Percentiles rank a stretch among this genome's conserved stretches.
Conservation (phyloP, 2,888 invertebrate genomes). For the Trichopria drosophilae region DNA sequence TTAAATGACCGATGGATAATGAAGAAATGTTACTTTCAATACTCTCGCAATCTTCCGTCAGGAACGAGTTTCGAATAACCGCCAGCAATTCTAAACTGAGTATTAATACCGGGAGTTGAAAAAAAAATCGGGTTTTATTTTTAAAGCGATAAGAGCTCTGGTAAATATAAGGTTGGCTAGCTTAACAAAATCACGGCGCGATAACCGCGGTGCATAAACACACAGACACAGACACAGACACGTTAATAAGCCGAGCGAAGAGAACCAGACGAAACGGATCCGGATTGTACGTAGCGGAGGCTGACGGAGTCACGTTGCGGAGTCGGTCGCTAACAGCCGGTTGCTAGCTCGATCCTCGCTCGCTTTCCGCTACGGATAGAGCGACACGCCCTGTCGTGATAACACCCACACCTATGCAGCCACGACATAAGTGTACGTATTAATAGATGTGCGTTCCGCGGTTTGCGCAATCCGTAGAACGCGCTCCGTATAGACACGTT, state of each 20-base stretch:
- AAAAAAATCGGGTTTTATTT: too few species aligned
- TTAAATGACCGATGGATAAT: too few species aligned
- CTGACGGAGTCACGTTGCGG: conserved; percentile 31
- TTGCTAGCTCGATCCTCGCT: conserved; percentile 37
- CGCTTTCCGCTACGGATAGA: conserved; percentile 47
- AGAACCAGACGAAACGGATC: conserved; percentile 42
- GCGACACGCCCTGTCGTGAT: conserved; percentile 58
- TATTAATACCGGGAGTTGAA: too few species aligned
- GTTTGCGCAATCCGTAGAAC: conserved; percentile 45
- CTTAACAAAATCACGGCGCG: too few species aligned
- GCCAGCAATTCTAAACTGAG: too few species aligned
- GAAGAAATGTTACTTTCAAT: too few species aligned
- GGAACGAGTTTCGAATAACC: too few species aligned
- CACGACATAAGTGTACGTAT: conserved; percentile 39
- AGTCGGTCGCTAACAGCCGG: conserved; percentile 46
- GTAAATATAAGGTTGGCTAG: too few species aligned
- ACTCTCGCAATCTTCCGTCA: too few species aligned
- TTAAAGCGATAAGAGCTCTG: too few species aligned
- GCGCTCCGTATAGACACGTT: conserved; percentile 27
- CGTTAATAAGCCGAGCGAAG: conserved; percentile 10
- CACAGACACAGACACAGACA: too few species aligned
- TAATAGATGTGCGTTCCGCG: conserved; percentile 54
- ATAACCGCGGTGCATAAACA: too few species aligned
- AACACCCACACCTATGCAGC: conserved; percentile 57
- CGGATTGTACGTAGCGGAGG: conserved; percentile 37